Conservation (phyloP, 2,113 vertebrate species). For the Ptychochromis oligacanthus region DNA sequence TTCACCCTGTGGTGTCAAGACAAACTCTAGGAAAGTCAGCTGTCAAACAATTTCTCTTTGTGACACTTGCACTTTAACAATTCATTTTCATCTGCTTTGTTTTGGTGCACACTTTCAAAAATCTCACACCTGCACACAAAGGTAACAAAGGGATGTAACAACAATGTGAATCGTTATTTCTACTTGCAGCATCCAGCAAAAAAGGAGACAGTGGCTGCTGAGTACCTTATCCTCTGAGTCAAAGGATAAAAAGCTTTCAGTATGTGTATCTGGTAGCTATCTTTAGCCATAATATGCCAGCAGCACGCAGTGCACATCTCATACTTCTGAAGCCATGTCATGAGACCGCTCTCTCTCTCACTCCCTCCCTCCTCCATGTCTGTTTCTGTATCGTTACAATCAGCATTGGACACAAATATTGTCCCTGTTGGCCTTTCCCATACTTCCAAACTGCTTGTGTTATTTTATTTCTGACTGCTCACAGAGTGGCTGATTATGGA, state of each 20-base stretch:
- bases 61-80: neutral
- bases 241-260: constrained; percentile 33
- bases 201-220: constrained; percentile 30
- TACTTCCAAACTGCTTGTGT: constrained; percentile 68
- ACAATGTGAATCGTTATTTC: constrained; percentile 10
- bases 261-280: constrained; percentile 54
- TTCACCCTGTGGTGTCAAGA: too few relatives aligned
- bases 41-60: neutral
- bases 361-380: neutral
- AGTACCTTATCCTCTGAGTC: constrained; percentile 30
- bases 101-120: neutral
- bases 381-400: constrained; percentile 28
- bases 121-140: neutral
- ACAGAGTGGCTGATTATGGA: constrained; percentile 36
- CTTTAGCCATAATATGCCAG: constrained; percentile 68
- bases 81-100: neutral
- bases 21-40: neutral
- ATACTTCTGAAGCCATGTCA: constrained; percentile 69
- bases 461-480: constrained; percentile 59
- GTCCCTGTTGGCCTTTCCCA: constrained; percentile 73
- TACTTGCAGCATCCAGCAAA: constrained; percentile 17
- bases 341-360: constrained; percentile 56
- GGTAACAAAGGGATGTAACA: neutral
- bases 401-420: constrained; percentile 37
- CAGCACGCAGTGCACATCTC: constrained; percentile 60